phyloP scores from a whole-genome alignment of 1,140 invertebrate genomes.

The Lucilia sericata region DNA sequence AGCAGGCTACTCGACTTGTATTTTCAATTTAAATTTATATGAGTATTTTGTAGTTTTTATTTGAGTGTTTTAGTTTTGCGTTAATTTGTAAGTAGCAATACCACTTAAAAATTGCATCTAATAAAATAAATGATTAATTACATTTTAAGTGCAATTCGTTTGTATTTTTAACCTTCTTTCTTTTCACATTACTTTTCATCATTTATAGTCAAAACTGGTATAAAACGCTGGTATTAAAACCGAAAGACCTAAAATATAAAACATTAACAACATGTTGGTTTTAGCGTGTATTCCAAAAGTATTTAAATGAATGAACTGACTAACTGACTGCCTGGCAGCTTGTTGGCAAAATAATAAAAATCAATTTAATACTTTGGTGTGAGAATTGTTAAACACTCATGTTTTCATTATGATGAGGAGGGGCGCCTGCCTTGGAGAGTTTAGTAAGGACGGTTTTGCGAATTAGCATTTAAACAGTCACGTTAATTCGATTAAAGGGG shows the following conservation, averaged over 20 bases:
- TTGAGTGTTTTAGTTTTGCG: background rate
- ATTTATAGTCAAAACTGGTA: background rate
- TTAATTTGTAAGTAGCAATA: constrained; percentile 16
- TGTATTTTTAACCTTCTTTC: background rate
- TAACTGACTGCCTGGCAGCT: background rate
- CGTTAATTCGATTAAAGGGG: too few relatives aligned
- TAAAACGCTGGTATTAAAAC: background rate
- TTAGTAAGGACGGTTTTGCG: too few relatives aligned
- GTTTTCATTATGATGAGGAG: background rate
- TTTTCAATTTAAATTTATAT: background rate
- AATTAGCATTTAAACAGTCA: too few relatives aligned
- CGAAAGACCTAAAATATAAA: background rate
- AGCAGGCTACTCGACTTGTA: background rate
- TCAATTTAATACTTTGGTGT: constrained; percentile 12
- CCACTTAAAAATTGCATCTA: constrained; percentile 23
- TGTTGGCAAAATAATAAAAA: constrained; percentile 18
- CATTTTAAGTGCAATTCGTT: background rate
- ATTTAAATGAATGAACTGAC: background rate
- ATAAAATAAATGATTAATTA: constrained; percentile 25
- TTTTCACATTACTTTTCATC: background rate
- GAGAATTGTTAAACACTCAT: constrained; percentile 29
- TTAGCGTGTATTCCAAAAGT: background rate
- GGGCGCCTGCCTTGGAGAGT: too few relatives aligned
- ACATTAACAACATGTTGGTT: background rate
- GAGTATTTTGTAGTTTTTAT: background rate